Conservation (phyloP, 2,888 invertebrate genomes). For the Polylopha cassiicola region DNA sequence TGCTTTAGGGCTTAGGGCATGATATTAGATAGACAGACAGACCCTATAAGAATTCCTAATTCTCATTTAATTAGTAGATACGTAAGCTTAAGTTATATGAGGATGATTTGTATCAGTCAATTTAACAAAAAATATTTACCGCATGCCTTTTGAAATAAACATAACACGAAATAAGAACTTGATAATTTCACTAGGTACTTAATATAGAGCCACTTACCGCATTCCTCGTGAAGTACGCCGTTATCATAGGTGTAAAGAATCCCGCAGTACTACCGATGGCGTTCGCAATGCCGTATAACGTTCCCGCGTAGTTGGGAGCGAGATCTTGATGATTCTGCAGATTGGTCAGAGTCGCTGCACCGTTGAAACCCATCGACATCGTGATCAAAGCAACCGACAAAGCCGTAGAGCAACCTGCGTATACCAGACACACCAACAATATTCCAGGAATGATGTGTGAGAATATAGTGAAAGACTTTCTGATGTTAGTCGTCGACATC, state of each 20-base stretch:
- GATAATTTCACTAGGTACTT: background rate
- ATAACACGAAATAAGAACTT: background rate
- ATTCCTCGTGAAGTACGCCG: conserved; percentile 79
- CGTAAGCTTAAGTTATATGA: too few relatives aligned
- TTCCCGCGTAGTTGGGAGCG: conserved; percentile 87
- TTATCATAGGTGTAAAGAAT: conserved; percentile 84
- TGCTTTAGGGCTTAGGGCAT: too few relatives aligned
- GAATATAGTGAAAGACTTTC: conserved; percentile 81
- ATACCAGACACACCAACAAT: conserved; percentile 74
- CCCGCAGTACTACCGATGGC: conserved; percentile 84
- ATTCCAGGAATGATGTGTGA: conserved; percentile 76
- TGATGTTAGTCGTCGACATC: conserved; percentile 67
- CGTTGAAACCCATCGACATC: conserved; percentile 81
- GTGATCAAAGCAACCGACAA: conserved; percentile 80
- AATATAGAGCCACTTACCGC: conserved; percentile 55
- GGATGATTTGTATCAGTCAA: too few relatives aligned
- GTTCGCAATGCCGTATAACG: conserved; percentile 87
- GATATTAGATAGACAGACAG: too few relatives aligned
- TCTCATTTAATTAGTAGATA: too few relatives aligned
- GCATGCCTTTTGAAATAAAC: background rate
- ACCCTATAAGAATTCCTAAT: too few relatives aligned
- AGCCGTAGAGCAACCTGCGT: conserved; percentile 79
- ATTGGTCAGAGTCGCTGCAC: conserved; percentile 79
- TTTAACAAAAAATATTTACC: too few relatives aligned
- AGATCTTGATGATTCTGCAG: conserved; percentile 84